These are phyloP conservation scores for Clistopyga incitator DNA, from an alignment of 2,888 invertebrate species.

Conservation along the genomic window DNA sequence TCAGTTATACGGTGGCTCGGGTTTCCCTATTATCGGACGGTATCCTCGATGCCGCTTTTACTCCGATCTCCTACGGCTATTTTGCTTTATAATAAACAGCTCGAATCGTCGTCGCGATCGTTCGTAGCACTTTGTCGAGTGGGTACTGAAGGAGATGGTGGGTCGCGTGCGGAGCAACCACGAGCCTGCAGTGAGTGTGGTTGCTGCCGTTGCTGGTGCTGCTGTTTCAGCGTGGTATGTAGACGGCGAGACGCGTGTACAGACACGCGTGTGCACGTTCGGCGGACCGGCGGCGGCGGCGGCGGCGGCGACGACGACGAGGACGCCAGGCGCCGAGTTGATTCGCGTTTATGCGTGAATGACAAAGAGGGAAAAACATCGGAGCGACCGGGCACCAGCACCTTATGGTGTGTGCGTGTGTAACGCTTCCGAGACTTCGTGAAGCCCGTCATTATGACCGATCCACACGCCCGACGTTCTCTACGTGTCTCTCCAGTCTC, in stretches of 20 bases:
- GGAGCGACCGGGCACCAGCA: slow-evolving; percentile 15
- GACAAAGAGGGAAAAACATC: slow-evolving; percentile 31
- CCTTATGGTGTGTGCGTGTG: slow-evolving; percentile 59
- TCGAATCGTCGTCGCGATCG: slow-evolving; percentile 63
- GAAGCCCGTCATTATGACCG: slow-evolving; percentile 62
- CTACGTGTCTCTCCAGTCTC: slow-evolving; percentile 18
- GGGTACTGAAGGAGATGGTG: slow-evolving; percentile 66
- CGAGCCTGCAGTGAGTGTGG: slow-evolving; percentile 55
- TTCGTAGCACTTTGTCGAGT: slow-evolving; percentile 66
- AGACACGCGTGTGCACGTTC: slow-evolving; percentile 42
- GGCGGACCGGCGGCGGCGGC: slow-evolving; percentile 33
- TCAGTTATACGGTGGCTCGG: slow-evolving; percentile 57
- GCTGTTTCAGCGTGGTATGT: slow-evolving; percentile 39
- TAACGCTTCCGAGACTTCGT: slow-evolving; percentile 61
- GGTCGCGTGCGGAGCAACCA: slow-evolving; percentile 63
- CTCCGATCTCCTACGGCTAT: slow-evolving; percentile 28
- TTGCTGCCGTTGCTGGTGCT: slow-evolving; percentile 38
- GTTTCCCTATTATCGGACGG: slow-evolving; percentile 44
- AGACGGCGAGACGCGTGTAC: slow-evolving; percentile 56
- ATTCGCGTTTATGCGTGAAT: slow-evolving; percentile 38
- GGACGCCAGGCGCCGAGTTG: slow-evolving; percentile 39
- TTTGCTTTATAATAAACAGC: slow-evolving; percentile 32
- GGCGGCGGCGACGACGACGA: slow-evolving; percentile 15
- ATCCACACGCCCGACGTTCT: slow-evolving; percentile 59
- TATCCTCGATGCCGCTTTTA: slow-evolving; percentile 13